phyloP scores from a whole-genome alignment of 2,888 invertebrate species.

The Arrhopalites spinosus region DNA sequence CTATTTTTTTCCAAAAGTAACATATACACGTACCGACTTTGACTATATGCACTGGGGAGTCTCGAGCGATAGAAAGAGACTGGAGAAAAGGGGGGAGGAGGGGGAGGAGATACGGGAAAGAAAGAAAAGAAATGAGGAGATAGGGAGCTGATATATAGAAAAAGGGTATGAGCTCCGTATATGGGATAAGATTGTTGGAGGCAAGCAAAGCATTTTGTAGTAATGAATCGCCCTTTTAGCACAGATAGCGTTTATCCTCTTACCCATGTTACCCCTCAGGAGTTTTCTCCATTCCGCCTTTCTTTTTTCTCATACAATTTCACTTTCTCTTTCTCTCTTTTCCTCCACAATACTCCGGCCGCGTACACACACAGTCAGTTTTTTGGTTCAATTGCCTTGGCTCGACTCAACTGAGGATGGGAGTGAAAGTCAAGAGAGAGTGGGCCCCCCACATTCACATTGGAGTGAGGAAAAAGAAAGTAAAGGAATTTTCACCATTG shows the following conservation, averaged over 20 bases:
- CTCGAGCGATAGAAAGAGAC: no score
- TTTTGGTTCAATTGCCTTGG: no score
- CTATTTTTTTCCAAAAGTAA: neutral
- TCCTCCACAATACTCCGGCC: neutral
- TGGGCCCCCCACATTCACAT: no score
- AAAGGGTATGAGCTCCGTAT: neutral
- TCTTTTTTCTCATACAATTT: neutral
- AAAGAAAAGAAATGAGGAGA: neutral
- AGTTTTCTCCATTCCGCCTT: neutral
- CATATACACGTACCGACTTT: no score
- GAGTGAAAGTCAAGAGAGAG: no score
- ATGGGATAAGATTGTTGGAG: neutral
- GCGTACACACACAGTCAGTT: no score
- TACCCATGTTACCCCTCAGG: neutral
- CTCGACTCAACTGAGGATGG: no score
- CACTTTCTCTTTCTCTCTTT: neutral
- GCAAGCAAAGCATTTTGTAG: conserved; percentile 14
- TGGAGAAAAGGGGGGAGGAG: neutral
- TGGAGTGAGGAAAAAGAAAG: no score
- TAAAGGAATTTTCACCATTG: no score
- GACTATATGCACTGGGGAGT: no score
- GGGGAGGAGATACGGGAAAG: neutral
- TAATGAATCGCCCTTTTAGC: conserved; percentile 17
- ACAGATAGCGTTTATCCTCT: conserved; percentile 16
- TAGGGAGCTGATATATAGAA: neutral